Base-by-base conservation (phyloP, 2,888 invertebrate genomes). In the Leptopilina drosophilae region DNA sequence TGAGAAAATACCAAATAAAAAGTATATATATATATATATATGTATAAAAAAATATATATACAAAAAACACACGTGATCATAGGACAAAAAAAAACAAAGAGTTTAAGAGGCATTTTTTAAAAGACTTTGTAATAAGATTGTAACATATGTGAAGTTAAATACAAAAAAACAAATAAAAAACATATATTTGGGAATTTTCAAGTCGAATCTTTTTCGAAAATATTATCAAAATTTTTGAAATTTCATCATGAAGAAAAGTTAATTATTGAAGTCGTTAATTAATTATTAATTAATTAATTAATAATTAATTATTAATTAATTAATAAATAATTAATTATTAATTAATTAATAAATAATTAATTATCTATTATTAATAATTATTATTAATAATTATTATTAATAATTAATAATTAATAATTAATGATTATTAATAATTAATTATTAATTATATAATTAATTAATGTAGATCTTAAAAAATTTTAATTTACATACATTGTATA, bases 41-140 rank as follows among this genome's bases (percentile, higher is more conserved):
- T 33, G 33, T 33, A 33, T 33, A 33, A 33, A 33, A 26, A 33
- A 33, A 40, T 56, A 56, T 20, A 62, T 20, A 62, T 8, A 20
- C 20, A 20, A 59, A 73, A n/a, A 73, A 73, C 56, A 59, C 73
- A 59, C 56, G 56, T 73, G 56, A 73, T 56, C 33, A 73, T 49
- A 49, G 12, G 20, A 20, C 20, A 49, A 49, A 49, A 67, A 49
- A 73, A 53, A 73, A 73, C 53, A 64, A 73, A 59, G 76, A 78
- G 77, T 66, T 77, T 80, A 79, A 86, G 85, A 87, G 86, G 87
- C 86, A 86, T 87, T 89, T 87, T 89, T 86, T 87, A 85, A 81
- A 87, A 87, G 87, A 88, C 87, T 89, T 89, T 89, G 88, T 89
- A 89, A 49, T 88, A 89, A 88, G 86, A 86, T 87, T 88, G 87